A percentile compares a stretch with the other conserved stretches of the same genome.
Conservation (phyloP, 2,113 vertebrate genomes). For the Elgaria multicarinata region DNA sequence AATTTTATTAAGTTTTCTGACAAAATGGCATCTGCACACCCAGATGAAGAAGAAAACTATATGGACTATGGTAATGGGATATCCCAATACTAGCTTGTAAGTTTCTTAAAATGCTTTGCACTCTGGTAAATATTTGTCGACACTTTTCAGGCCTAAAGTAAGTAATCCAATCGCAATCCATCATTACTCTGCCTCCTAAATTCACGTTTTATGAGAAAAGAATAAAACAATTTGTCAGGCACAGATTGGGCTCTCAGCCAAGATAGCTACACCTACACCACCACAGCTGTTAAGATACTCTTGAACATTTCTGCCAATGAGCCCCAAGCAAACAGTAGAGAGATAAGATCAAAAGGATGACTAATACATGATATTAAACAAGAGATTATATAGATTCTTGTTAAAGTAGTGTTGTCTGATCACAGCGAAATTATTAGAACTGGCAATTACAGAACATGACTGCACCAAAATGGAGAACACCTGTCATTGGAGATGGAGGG, state of each 20-base stretch:
- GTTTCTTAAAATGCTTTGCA: background rate
- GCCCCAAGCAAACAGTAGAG: constrained; percentile 58
- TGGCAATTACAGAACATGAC: constrained; percentile 53
- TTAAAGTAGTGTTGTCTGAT: constrained; percentile 61
- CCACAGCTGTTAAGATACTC: constrained; percentile 50
- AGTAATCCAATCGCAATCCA: constrained; percentile 24
- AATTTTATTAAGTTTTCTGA: background rate
- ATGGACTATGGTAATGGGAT: background rate
- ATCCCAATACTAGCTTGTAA: background rate
- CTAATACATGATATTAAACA: constrained; percentile 64
- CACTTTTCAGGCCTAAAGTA: constrained; percentile 26
- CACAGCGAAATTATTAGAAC: constrained; percentile 53
- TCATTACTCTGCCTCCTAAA: constrained; percentile 24
- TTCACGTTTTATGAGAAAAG: constrained; percentile 6
- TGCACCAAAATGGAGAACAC: constrained; percentile 29
- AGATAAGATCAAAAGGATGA: constrained; percentile 75
- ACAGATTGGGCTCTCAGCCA: constrained; percentile 57
- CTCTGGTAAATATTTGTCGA: background rate
- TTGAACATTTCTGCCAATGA: constrained; percentile 48
- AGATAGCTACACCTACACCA: constrained; percentile 55
- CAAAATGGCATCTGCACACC: background rate
- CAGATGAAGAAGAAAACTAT: background rate
- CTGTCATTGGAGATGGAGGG: constrained; percentile 26
- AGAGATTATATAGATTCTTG: constrained; percentile 63
- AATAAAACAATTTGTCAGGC: constrained; percentile 52